Evolutionary conservation across 2,113 vertebrate species (phyloP), one percentile per base, ranked within the genome.

Genomic region (Trinectes maculatus): DNA sequence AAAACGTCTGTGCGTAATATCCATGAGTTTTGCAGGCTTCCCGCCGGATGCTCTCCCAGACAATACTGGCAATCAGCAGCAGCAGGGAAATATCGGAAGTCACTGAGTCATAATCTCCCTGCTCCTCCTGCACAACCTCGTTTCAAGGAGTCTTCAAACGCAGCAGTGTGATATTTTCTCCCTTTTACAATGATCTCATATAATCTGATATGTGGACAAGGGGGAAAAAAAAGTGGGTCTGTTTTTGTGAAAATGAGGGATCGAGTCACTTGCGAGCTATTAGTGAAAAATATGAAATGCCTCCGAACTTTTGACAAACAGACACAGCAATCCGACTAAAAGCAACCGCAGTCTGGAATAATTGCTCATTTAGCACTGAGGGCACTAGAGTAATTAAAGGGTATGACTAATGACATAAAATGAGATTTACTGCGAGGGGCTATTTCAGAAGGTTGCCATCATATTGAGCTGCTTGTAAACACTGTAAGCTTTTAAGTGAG

Each of bases 11-110:
- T 42, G 64, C 75, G 79, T 76, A 84, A 83, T 55, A 86, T 83
- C 75, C 66, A 64, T 34, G 63, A 81, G 74, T 76, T n/a, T n/a
- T 15, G 52, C 69, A 68, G 67, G 22, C 71, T 77, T 78, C 80
- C 83, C 55, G 71, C 80, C 73, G 87, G 80, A 84, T 42, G 80
- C 74, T 84, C 81, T 80, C n/a, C 66, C 80, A 87, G 74, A 90
- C 75, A 83, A 83, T 72, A 28, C 75, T 36, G 52, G 65, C 82
- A 89, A 91, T 71, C 83, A 85, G 57, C 57, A 63, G 59, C 73
- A 83, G 75, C 56, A 65, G 65, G 60, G 73, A 69, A 77, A 82
- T 64, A 65, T 80, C 67, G 65, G 62, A 78, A 81, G 74, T 55
- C 83, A 83, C 68, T 80, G 81, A 80, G 81, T 72, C 61, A 33